These are phyloP conservation scores for Panthera uncia DNA, from an alignment of 2,113 vertebrate genomes.

Conservation along the genomic window DNA sequence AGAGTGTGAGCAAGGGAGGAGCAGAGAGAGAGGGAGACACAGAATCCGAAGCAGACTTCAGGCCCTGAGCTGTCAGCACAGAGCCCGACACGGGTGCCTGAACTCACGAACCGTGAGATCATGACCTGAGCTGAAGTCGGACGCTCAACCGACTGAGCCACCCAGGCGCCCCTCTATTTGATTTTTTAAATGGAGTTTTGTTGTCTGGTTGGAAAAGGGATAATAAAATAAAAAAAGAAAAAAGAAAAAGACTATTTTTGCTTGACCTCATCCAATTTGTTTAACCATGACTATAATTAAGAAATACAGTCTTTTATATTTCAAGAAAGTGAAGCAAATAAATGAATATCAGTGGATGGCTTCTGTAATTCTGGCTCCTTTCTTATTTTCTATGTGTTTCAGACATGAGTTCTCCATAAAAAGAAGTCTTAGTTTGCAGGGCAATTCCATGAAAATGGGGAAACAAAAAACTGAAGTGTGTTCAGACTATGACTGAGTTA, in stretches of 20 bases:
- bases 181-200: background rate
- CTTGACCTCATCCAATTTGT: background rate
- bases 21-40: background rate
- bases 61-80: too few species aligned
- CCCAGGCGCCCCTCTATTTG: background rate
- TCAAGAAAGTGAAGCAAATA: background rate
- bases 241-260: background rate
- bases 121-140: background rate
- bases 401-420: background rate
- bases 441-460: background rate
- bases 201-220: background rate
- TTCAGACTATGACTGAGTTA: background rate
- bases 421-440: background rate
- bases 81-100: background rate
- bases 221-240: background rate
- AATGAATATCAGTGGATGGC: background rate
- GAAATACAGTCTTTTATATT: background rate
- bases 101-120: background rate
- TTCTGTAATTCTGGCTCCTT: background rate
- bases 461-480: background rate
- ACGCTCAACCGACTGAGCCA: background rate
- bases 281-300: background rate
- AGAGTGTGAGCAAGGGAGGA: accelerated
- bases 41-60: background rate
- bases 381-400: background rate